Percentiles rank a stretch among this genome's conserved stretches.
Evolutionary conservation across 1,140 invertebrate genomes (phyloP).

Genomic region (Hestina assimilis): DNA sequence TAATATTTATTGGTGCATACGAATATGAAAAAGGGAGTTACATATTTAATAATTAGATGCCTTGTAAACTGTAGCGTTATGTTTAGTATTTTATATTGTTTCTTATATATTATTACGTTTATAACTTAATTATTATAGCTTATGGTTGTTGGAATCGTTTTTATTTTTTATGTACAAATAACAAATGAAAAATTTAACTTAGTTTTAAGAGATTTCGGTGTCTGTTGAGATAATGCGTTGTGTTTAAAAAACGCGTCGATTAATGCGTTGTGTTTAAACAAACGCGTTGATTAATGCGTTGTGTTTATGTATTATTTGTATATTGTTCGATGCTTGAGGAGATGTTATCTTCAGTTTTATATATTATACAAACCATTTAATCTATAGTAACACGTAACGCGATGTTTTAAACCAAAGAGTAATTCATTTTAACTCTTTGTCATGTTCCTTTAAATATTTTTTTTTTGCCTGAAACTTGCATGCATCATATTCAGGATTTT

Average conservation of each 20-base stretch:
- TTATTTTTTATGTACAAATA: conserved; percentile 77
- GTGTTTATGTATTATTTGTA: no score
- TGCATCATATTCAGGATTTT: conserved; percentile 42
- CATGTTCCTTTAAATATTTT: conserved; percentile 53
- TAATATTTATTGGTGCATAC: conserved; percentile 59
- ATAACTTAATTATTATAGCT: conserved; percentile 72
- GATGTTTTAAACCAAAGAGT: conserved; percentile 68
- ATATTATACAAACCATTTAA: conserved; percentile 17
- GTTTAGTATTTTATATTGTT: conserved; percentile 60
- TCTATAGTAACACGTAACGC: conserved; percentile 28
- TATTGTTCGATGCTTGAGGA: conserved; percentile 21
- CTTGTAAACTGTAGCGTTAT: conserved; percentile 23
- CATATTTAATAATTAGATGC: conserved; percentile 25
- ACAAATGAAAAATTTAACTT: conserved; percentile 66
- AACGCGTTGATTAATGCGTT: no score
- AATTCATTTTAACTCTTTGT: conserved; percentile 67
- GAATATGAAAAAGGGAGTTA: conserved; percentile 35
- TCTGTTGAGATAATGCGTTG: conserved; percentile 38
- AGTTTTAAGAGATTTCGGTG: conserved; percentile 48
- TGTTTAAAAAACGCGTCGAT: no score
- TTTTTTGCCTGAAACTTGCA: conserved; percentile 39
- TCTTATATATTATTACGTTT: conserved; percentile 66
- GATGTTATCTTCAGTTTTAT: conserved; percentile 17
- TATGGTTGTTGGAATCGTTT: conserved; percentile 74
- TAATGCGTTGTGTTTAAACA: no score